A percentile compares a stretch with the other conserved stretches of the same genome.
phyloP scores from a whole-genome alignment of 2,797 vertebrate genomes.

The Cynopterus sphinx region DNA sequence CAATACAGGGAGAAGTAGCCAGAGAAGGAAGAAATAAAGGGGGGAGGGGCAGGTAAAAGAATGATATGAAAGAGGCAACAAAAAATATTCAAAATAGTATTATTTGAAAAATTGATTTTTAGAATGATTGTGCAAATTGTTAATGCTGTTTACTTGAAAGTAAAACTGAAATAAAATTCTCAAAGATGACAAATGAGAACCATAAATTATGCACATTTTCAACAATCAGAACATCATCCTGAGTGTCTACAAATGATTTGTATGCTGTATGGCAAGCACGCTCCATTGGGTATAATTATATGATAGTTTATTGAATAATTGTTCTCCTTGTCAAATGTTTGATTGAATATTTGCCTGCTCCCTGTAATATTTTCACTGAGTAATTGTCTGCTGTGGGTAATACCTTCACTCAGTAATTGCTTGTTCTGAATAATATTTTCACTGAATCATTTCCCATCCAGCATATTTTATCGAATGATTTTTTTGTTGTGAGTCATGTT shows the following conservation, averaged over 20 bases:
- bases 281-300: conserved; percentile 86
- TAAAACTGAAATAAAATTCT: conserved; percentile 74
- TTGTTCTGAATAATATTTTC: conserved; percentile 86
- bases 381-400: conserved; percentile 85
- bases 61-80: background rate
- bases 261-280: conserved; percentile 75
- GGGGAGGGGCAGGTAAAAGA: background rate
- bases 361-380: conserved; percentile 85
- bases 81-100: conserved; percentile 7
- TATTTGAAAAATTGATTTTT: conserved; percentile 61
- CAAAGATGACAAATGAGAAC: conserved; percentile 76
- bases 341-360: conserved; percentile 84
- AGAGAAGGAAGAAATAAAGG: background rate
- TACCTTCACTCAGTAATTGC: conserved; percentile 86
- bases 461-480: conserved; percentile 76
- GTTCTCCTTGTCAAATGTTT: conserved; percentile 85
- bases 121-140: conserved; percentile 46
- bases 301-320: conserved; percentile 87
- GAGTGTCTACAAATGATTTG: conserved; percentile 82
- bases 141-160: conserved; percentile 72
- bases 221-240: conserved; percentile 66
- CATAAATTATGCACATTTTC: conserved; percentile 80
- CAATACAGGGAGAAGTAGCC: background rate
- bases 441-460: conserved; percentile 86
- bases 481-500: conserved; percentile 84